Evolutionary conservation across 2,113 vertebrate species (phyloP), one percentile per base, ranked within the genome.

Genomic region (Corvus moneduloides): DNA sequence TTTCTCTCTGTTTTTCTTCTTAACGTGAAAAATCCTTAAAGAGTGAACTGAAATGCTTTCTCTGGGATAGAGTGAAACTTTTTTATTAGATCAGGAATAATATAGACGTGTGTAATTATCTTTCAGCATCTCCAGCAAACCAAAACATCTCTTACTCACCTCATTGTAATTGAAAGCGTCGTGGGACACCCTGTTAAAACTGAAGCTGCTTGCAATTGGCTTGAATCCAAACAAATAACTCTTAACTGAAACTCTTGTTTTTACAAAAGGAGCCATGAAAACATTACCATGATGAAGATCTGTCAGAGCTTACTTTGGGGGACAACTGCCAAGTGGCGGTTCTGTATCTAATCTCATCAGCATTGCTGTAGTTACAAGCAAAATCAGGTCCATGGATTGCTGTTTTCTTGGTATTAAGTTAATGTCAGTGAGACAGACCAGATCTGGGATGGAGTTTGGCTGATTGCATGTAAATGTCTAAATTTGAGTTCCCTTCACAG

Each of bases 111-210:
- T 75, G 86, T n/a, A 84, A 93, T 95, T 96, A 92, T 93, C 84
- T 82, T 73, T 61, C 94, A 91, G 84, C 87, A 48, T 61, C 32
- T 1, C 89, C 68, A 95, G 62, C 84, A 95, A 94, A 82, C 52
- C 62, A 76, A 95, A 96, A 84, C 84, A 72, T 89, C 87, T 94
- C 91, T 94, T 68, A 71, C 63, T 92, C 94, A 92, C 93, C 89
- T 95, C 69, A 0, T 49, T 87, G 81, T 85, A 93, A 81, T 15
- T 76, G 93, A 90, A 94, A 75, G 52, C 30, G 0, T 93, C 49
- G 1, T 41, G 80, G 90, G 90, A 96, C 90, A 94, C 86, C 73
- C 73, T 15, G 16, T 72, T 90, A 92, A 92, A 88, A 68, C 6
- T 13, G 68, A 88, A 75, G 87, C 75, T 0, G 20, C 75, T 92